Evolutionary conservation across 92 coral and sea anemone genomes (phyloP).

Genomic region (Umimayanthus chanpuru): DNA sequence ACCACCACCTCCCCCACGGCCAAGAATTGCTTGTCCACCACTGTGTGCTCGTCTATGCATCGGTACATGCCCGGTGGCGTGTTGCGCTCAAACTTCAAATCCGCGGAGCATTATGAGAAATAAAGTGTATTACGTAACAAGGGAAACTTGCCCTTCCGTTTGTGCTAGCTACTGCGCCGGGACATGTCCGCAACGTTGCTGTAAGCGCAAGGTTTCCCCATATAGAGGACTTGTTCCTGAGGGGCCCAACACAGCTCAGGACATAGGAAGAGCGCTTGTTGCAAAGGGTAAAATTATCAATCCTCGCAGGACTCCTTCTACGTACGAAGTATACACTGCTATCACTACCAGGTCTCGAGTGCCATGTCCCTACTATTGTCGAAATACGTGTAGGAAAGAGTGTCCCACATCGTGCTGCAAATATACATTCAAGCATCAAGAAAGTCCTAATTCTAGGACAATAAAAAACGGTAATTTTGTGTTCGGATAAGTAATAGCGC

Average conservation of each 20-base stretch:
- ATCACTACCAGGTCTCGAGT: slow-evolving; percentile 17
- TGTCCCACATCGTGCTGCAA: slow-evolving; percentile 54
- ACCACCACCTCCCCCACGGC: neutral
- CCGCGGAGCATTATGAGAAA: neutral
- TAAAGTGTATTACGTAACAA: slow-evolving; percentile 8
- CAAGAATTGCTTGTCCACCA: slow-evolving; percentile 40
- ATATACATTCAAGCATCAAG: neutral
- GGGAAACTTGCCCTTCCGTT: slow-evolving; percentile 33
- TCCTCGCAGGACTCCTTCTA: neutral
- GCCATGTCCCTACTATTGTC: slow-evolving; percentile 44
- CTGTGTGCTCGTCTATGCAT: slow-evolving; percentile 57
- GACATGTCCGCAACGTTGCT: slow-evolving; percentile 47
- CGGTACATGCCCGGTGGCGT: slow-evolving; percentile 64
- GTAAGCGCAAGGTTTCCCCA: slow-evolving; percentile 14
- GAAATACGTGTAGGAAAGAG: slow-evolving; percentile 4
- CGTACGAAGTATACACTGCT: neutral
- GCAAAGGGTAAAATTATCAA: neutral
- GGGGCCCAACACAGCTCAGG: neutral
- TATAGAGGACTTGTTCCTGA: slow-evolving; percentile 10
- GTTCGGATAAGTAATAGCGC: neutral
- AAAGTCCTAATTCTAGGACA: neutral
- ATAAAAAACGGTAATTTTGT: slow-evolving; percentile 1
- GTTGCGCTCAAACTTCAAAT: slow-evolving; percentile 46
- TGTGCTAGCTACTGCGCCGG: slow-evolving; percentile 42
- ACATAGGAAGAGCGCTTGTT: neutral